phyloP scores from a whole-genome alignment of 2,113 vertebrate species.

The Tympanuchus pallidicinctus region DNA sequence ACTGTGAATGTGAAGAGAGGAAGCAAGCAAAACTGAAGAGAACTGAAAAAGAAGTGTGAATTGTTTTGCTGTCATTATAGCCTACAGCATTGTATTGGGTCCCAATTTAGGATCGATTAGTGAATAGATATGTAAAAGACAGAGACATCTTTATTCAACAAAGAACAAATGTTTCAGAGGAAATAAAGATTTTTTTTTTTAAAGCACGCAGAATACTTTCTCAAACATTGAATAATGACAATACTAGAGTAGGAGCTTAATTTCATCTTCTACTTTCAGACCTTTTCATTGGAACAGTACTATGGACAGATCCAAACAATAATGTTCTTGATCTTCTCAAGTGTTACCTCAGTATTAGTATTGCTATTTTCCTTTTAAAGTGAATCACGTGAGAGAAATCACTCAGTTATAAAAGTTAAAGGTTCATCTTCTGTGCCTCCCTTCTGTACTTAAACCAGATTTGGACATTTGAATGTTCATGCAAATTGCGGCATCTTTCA shows the following conservation, averaged over 20 bases:
- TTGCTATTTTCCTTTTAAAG: background rate
- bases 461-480: background rate
- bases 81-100: background rate
- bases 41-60: background rate
- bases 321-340: background rate
- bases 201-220: background rate
- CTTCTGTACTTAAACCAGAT: background rate
- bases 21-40: background rate
- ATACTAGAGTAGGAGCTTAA: background rate
- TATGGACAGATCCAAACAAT: background rate
- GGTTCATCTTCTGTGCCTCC: background rate
- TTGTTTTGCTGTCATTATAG: background rate
- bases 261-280: background rate
- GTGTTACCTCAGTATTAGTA: background rate
- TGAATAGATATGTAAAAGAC: background rate
- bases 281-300: background rate
- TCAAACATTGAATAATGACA: background rate
- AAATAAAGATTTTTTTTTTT: background rate
- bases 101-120: background rate
- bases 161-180: background rate
- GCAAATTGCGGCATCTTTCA: background rate
- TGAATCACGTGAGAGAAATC: background rate
- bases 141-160: background rate
- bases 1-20: background rate
- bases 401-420: background rate